Conservation (phyloP, 2,797 vertebrate genomes). For the Loris lydekkerianus region DNA sequence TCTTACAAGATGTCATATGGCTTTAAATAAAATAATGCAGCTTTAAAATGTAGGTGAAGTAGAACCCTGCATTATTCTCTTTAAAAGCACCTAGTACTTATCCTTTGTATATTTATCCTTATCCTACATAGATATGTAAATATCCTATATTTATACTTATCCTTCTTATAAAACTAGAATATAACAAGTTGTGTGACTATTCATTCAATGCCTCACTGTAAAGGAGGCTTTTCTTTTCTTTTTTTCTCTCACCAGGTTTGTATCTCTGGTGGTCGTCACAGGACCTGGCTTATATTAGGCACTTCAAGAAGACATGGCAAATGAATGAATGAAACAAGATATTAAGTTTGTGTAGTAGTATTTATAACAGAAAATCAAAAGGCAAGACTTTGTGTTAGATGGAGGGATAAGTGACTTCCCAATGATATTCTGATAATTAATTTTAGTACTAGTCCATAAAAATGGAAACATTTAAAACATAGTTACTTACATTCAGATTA, state of each 20-base stretch:
- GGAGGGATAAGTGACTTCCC: background rate
- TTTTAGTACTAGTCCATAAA: background rate
- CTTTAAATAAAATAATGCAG: background rate
- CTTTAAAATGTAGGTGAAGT: background rate
- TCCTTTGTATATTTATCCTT: background rate
- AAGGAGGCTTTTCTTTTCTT: background rate
- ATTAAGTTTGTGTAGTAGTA: background rate
- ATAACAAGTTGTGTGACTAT: background rate
- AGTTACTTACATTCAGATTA: background rate
- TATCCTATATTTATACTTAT: too few species aligned
- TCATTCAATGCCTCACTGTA: background rate
- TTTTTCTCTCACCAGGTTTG: background rate
- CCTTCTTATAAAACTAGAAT: background rate
- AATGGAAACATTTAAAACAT: background rate
- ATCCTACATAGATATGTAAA: too few species aligned
- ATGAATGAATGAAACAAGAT: background rate
- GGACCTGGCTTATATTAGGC: background rate
- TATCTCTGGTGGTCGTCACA: background rate
- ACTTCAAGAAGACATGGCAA: background rate
- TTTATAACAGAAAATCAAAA: background rate
- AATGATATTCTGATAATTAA: background rate
- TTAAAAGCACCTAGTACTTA: background rate
- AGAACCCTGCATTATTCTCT: background rate
- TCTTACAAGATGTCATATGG: background rate
- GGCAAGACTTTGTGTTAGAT: background rate